Base-by-base conservation (phyloP, 2,113 vertebrate species). In the Lepisosteus oculatus region DNA sequence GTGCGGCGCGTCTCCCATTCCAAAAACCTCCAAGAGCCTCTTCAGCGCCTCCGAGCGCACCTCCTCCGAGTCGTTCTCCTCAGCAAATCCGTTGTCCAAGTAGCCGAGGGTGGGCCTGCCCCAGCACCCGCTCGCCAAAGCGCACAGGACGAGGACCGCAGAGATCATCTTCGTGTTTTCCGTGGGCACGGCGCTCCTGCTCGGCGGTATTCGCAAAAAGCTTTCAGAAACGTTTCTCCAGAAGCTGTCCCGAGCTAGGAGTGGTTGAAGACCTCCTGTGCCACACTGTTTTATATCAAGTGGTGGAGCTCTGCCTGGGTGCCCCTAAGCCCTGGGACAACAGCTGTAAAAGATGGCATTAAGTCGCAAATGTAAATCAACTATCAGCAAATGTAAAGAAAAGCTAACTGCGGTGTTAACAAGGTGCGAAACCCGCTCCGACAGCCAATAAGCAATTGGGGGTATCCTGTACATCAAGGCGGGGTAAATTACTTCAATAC, bases 21-120 rank as follows among this genome's bases (percentile, higher is more conserved):
- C 95, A 73, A 97, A 97, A 6, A 97, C 94, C 15, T 95, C 92
- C 86, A 96, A 62, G 9, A 97, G 93, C 51, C 81, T 90, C 77
- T 93, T 95, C 29, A 97, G 90, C 0, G 95, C 95, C 13, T 89
- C 88, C 0, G 90, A 92, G 1, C 93, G 78, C 1, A 86, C 83
- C 56, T 86, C 90, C 0, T 14, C 73, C 0, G 78, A 55, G 0
- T 88, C 83, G 2, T 74, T 75, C 7, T 80, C 80, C 3, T 4
- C 57, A 43, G 0, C 4, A 72, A 69, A 84, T 8, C n/a, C 76
- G 8, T 80, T 82, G 56, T 79, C 82, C 76, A 77, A 73, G 9
- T 77, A 64, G 13, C 78, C 75, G 3, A 76, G 45, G 0, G 84
- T 66, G 61, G 85, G 88, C 67, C 83, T 89, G 9, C 70, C 81